Base-by-base conservation (phyloP, 2,888 invertebrate genomes). In the Caenorhabditis becei region DNA sequence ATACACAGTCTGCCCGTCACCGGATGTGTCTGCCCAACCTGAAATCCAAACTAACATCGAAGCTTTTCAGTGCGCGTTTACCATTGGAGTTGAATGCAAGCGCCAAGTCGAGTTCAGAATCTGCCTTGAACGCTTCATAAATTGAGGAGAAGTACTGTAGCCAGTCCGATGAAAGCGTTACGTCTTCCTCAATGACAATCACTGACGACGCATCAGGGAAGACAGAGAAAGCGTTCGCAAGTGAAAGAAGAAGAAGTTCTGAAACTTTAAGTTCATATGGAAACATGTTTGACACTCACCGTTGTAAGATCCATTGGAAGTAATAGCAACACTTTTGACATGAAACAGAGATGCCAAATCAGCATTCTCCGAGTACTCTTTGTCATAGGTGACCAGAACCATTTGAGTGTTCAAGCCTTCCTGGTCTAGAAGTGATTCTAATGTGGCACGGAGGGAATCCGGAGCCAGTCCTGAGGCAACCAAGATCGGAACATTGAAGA, bases 401-500 rank as follows among this genome's bases (percentile, higher is more conserved):
- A 91, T 91, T 14, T 91, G 89, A 7, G 91, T 91, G 49, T 92
- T 92, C 23, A 93, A 91, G 2, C 93, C 93, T 20, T 93, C 93
- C 87, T 93, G 93, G 86, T 92, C 91, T 37, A 93, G 88, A 14
- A 93, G 87, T 1, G 93, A 93, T 83, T 93, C 92, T 67, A 93
- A 87, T 20, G 92, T 92, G 80, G 92, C 91, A 1, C 92, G 89
- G 54, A 92, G 87, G 0, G 86, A 81, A 28, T 84, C 83, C 82
- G 92, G 91, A 41, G 92, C 91, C 66, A 92, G 82, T 23, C 92
- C 92, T 91, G 92, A 92, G 28, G 92, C 91, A 11, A 93, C 90
- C 11, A 92, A 80, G 56, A 93, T 91, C 11, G 93, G 93, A 2
- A 91, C 91, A n/a, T 91, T 84, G 88, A 91, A 93, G 35, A 92